These are phyloP conservation scores for Herpailurus yagouaroundi DNA, from an alignment of 2,113 vertebrate species.

Conservation along the genomic window DNA sequence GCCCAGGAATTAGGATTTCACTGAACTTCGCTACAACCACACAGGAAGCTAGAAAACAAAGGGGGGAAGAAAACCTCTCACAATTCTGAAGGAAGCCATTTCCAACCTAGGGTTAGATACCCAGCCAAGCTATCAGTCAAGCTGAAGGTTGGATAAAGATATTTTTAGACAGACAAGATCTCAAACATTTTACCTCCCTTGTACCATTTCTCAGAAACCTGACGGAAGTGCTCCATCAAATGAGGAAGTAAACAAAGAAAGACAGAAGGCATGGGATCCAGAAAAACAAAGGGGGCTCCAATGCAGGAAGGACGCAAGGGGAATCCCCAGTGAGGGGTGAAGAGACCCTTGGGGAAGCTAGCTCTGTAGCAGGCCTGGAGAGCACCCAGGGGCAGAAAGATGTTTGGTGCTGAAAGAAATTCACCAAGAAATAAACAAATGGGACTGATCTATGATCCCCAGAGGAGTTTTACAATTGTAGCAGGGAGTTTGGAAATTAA, in stretches of 20 bases:
- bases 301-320: neutral
- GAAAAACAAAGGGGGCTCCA: neutral
- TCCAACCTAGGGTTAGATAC: constrained; percentile 33
- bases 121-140: constrained; percentile 54
- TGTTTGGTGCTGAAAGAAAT: neutral
- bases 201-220: neutral
- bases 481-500: neutral
- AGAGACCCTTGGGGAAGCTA: neutral
- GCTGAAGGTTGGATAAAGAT: neutral
- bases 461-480: neutral
- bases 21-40: neutral
- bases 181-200: neutral
- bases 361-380: neutral
- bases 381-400: neutral
- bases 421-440: neutral
- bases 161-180: neutral
- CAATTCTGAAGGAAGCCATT: constrained; percentile 27
- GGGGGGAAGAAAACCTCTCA: neutral
- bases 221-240: neutral
- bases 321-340: neutral
- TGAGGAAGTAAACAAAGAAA: neutral
- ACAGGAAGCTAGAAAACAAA: constrained; percentile 24
- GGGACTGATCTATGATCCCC: neutral
- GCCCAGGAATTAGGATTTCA: neutral
- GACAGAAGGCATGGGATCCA: neutral